phyloP scores from a whole-genome alignment of 2,113 vertebrate species.

The Cyrtonyx montezumae region DNA sequence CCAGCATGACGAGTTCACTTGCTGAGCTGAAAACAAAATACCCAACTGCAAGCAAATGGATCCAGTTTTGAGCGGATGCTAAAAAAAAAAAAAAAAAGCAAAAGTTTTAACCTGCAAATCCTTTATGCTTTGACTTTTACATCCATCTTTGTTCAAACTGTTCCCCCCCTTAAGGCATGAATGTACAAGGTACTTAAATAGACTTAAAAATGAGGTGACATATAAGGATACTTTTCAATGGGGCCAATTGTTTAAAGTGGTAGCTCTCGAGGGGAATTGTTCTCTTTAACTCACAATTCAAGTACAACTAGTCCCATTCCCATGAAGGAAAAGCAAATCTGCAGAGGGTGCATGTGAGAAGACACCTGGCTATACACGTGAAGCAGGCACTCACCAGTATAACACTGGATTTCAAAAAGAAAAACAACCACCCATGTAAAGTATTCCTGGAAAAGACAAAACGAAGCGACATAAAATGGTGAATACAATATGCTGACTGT shows the following conservation, averaged over 20 bases:
- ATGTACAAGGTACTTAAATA: neutral
- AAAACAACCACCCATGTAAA: neutral
- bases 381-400: neutral
- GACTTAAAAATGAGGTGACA: neutral
- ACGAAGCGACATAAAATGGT: neutral
- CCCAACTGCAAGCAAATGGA: conserved; percentile 25
- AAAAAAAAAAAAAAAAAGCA: neutral
- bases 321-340: neutral
- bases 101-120: conserved; percentile 1
- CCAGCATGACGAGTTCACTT: conserved; percentile 53
- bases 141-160: neutral
- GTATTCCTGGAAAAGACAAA: neutral
- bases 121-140: neutral
- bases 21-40: conserved; percentile 50
- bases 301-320: neutral
- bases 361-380: neutral
- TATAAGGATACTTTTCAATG: neutral
- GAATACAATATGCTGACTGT: neutral
- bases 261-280: neutral
- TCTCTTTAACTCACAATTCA: neutral
- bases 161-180: conserved; percentile 22
- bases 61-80: conserved; percentile 9
- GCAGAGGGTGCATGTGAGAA: neutral
- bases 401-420: neutral
- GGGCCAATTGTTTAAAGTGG: neutral